Percentiles rank a stretch among this genome's conserved stretches.
Evolutionary conservation across 2,113 vertebrate species (phyloP).

Genomic region (Spilogale gracilis): DNA sequence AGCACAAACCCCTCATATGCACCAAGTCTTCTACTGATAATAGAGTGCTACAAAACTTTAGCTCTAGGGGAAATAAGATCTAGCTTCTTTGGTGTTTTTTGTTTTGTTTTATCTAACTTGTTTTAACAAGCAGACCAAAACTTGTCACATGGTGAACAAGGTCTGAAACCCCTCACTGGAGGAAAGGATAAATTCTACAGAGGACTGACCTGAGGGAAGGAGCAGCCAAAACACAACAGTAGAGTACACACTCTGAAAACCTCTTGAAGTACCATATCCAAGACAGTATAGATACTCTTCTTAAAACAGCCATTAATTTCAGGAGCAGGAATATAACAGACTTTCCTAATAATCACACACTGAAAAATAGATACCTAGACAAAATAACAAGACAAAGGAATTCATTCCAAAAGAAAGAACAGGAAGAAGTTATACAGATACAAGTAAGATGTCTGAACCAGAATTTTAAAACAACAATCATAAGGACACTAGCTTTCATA

Average conservation of each 20-base stretch:
- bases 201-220: background rate
- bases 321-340: background rate
- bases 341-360: background rate
- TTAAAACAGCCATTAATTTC: background rate
- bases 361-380: background rate
- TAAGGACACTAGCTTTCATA: background rate
- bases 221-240: background rate
- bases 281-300: background rate
- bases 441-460: background rate
- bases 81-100: background rate
- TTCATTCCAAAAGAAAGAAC: no score
- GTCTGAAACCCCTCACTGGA: background rate
- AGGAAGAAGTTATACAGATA: no score
- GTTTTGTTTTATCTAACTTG: background rate
- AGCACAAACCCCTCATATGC: background rate
- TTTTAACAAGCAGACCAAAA: background rate
- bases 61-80: background rate
- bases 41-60: background rate
- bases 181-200: background rate
- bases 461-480: background rate
- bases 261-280: background rate
- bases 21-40: background rate
- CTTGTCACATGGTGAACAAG: background rate
- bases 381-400: no score
- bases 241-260: background rate